phyloP scores from a whole-genome alignment of 1,140 invertebrate genomes.

The Bombyx mori region ASM3026992v2 NC_085124.1:5716001-5716500 shows the following conservation, averaged over 20 bases:
- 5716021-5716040: too few species aligned
- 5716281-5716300: slow-evolving; percentile 11
- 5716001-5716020: too few species aligned
- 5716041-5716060: too few species aligned
- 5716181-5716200: slow-evolving; percentile 64
- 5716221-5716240: slow-evolving; percentile 18
- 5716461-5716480: too few species aligned
- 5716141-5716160: slow-evolving; percentile 62
- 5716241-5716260: slow-evolving; percentile 55
- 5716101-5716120: slow-evolving; percentile 59
- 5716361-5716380: too few species aligned
- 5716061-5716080: too few species aligned
- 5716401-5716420: too few species aligned
- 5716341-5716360: background rate
- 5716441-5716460: too few species aligned
- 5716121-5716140: slow-evolving; percentile 52
- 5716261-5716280: slow-evolving; percentile 35
- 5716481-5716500: too few species aligned
- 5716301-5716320: background rate
- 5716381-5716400: too few species aligned
- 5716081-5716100: background rate
- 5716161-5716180: slow-evolving; percentile 63
- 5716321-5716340: background rate
- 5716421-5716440: too few species aligned
- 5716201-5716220: slow-evolving; percentile 47